phyloP scores from a whole-genome alignment of 2,113 vertebrate genomes.

The Nymphicus hollandicus region DNA sequence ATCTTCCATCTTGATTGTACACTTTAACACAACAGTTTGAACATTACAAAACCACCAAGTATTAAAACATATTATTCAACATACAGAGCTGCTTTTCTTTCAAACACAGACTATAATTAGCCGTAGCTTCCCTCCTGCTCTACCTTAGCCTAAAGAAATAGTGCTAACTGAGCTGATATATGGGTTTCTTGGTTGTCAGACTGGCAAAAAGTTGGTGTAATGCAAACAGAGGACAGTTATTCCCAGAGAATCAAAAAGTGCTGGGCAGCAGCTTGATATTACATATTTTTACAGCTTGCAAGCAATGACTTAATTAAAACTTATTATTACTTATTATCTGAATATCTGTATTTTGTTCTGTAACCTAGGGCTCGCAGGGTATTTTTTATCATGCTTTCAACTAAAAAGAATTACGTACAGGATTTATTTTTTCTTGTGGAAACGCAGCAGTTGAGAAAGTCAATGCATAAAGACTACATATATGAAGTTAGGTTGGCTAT shows the following conservation, averaged over 20 bases:
- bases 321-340: background rate
- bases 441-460: background rate
- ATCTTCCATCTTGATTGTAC: background rate
- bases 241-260: background rate
- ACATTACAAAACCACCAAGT: background rate
- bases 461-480: background rate
- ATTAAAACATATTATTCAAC: background rate
- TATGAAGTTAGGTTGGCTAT: background rate
- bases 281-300: background rate
- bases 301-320: background rate
- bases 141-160: background rate
- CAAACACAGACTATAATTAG: background rate
- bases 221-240: background rate
- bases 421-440: background rate
- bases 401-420: background rate
- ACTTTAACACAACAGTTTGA: background rate
- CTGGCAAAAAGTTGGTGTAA: background rate
- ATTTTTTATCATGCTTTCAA: background rate
- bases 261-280: background rate
- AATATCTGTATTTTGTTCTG: background rate
- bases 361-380: background rate
- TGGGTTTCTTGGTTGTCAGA: background rate
- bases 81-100: background rate
- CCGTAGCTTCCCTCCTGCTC: background rate
- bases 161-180: background rate